These are phyloP conservation scores for Fragum whitleyi DNA, from an alignment of 2,888 invertebrate species.

Conservation along the genomic window DNA sequence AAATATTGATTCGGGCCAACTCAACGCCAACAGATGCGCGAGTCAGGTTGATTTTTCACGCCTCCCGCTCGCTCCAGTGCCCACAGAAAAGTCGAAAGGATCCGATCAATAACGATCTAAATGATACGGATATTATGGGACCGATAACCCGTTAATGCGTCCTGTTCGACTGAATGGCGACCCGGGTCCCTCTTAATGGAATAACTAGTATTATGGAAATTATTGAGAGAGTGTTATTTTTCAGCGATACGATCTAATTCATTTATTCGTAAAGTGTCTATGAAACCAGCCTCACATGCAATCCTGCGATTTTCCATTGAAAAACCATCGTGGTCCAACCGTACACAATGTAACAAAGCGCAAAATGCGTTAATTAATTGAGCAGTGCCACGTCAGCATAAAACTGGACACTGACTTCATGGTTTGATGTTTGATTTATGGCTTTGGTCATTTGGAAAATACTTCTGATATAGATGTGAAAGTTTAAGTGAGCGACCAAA, in stretches of 20 bases:
- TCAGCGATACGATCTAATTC: constrained; percentile 36
- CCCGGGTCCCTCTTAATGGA: constrained; percentile 26
- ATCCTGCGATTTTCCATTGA: constrained; percentile 23
- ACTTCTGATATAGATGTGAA: too few species aligned
- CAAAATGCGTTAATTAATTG: constrained; percentile 25
- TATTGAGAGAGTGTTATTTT: constrained; percentile 33
- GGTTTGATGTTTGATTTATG: background rate
- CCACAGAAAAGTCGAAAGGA: background rate
- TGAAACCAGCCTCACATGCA: constrained; percentile 24
- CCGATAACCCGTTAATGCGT: constrained; percentile 15
- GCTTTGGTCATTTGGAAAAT: too few species aligned
- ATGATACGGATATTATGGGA: background rate
- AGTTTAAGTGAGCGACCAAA: too few species aligned
- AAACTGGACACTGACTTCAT: background rate
- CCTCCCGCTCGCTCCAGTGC: constrained; percentile 39
- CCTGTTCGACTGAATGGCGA: background rate
- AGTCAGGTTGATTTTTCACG: constrained; percentile 60
- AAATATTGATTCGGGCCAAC: constrained; percentile 28
- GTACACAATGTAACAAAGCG: constrained; percentile 21
- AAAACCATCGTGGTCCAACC: constrained; percentile 1
- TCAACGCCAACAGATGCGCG: constrained; percentile 51
- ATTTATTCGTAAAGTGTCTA: constrained; percentile 34
- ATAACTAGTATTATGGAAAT: constrained; percentile 28
- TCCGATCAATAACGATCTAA: constrained; percentile 19
- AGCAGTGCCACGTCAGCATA: background rate